Evolutionary conservation across 2,797 vertebrate genomes (phyloP), one percentile per base, ranked within the genome.

Genomic region (Lithobates sylvaticus): DNA sequence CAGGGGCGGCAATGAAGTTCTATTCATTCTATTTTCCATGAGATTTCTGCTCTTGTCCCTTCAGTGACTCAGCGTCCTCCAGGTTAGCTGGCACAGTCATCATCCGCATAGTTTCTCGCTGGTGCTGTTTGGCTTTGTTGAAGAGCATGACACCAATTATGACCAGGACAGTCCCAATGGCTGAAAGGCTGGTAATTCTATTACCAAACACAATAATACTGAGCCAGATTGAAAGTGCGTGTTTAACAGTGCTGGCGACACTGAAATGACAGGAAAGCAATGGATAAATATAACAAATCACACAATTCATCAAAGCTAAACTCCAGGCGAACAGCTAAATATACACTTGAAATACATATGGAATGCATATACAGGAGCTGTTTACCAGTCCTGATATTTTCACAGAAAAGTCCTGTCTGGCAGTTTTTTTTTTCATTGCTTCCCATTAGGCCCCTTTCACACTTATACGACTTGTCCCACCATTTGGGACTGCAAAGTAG

Each of bases 181-280:
- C 98, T 0, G 97, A 97, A 86, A 98, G 95, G 88, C 96, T 88
- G 12, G 96, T 97, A 90, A 99, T 95, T 34, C 93, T 96, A 93
- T 99, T 99, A 39, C 95, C 97, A 64, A 99, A 99, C 27, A 99
- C 92, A 18, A 99, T 96, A 92, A 99, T 91, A 89, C 98, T 99
- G 39, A 99, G 94, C 98, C 98, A 99, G 77, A 99, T 95, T 0
- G 97, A 99, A 89, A 99, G 84, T 6, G 98, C 98, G 0, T 99
- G 98, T 88, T 99, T 99, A 89, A 98, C 98, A 0, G 98, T 99
- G 87, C 98, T 99, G 85, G 97, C 98, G 5, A 99, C 98, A 8
- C 98, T 99, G 91, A 7, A 68, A 89, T 1, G 15, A 87, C 36
- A 89, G 32, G 18, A 58, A 26, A 29, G 13, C 0, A 26, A 76